phyloP scores from a whole-genome alignment of 2,888 invertebrate genomes.

The Cyrtodaria siliqua region DNA sequence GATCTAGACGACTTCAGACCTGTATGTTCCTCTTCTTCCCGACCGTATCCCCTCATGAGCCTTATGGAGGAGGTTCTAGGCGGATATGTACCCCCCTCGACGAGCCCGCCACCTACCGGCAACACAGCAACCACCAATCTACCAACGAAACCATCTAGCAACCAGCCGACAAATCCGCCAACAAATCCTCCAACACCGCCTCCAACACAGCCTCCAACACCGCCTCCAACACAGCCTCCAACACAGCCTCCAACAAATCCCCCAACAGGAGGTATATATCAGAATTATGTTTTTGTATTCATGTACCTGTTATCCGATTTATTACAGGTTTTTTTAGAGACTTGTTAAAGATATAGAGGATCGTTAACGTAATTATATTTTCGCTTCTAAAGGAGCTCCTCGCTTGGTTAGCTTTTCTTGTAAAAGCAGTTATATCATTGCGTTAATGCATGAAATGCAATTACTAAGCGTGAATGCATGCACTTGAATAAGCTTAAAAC shows the following conservation, averaged over 20 bases:
- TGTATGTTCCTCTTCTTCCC: constrained; percentile 31
- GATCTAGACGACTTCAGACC: constrained; percentile 65
- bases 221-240: background rate
- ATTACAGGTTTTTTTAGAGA: no score
- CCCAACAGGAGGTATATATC: background rate
- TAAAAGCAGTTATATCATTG: no score
- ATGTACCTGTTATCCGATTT: no score
- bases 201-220: no score
- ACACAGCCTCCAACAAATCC: background rate
- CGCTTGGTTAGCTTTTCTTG: no score
- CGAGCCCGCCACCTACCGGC: background rate
- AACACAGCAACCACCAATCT: background rate
- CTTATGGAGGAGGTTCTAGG: constrained; percentile 60
- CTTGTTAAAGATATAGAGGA: no score
- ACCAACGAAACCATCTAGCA: background rate
- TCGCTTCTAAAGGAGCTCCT: no score
- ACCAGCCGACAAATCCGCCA: background rate
- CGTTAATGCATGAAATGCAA: no score
- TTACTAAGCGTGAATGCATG: no score
- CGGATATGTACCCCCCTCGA: constrained; percentile 9
- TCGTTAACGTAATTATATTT: no score
- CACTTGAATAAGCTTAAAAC: no score
- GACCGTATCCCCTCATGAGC: constrained; percentile 52
- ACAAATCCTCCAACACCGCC: constrained; percentile 1
- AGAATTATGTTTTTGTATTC: no score